A percentile compares a stretch with the other conserved stretches of the same genome.
These are phyloP conservation scores for Phaethon lepturus DNA, from an alignment of 2,113 vertebrate genomes.

Conservation along the genomic window DNA sequence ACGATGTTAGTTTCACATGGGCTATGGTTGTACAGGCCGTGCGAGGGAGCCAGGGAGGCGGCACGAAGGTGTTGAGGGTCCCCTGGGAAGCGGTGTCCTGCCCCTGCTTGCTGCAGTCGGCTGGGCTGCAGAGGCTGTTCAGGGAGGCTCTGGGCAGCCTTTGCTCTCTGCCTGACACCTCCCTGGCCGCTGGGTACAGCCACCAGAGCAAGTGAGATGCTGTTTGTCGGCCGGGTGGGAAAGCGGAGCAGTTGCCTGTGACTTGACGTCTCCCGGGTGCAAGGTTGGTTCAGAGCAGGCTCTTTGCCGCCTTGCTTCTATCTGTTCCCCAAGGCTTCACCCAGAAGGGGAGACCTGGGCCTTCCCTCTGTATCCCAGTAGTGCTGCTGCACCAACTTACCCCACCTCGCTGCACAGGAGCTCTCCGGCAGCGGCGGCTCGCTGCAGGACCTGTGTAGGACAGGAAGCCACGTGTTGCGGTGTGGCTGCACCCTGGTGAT, in stretches of 20 bases:
- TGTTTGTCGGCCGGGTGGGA: not conserved
- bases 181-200: fast-evolving
- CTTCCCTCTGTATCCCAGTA: not conserved
- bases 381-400: not conserved
- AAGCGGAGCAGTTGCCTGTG: fast-evolving
- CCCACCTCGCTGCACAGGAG: fast-evolving
- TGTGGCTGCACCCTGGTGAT: not conserved
- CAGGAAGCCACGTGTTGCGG: not conserved
- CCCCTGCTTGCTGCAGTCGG: not conserved
- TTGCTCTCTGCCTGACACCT: not conserved
- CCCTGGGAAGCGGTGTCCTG: not conserved
- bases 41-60: not conserved
- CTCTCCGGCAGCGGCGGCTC: fast-evolving
- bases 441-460: not conserved
- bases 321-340: not conserved
- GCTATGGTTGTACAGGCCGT: not conserved
- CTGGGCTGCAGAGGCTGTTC: not conserved
- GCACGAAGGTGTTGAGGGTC: not conserved
- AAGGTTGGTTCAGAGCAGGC: not conserved
- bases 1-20: fast-evolving
- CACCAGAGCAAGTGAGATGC: not conserved
- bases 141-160: not conserved
- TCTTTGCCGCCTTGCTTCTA: not conserved
- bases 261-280: fast-evolving
- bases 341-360: not conserved